Base-by-base conservation (phyloP, 2,888 invertebrate genomes). In the Troilus luridus region DNA sequence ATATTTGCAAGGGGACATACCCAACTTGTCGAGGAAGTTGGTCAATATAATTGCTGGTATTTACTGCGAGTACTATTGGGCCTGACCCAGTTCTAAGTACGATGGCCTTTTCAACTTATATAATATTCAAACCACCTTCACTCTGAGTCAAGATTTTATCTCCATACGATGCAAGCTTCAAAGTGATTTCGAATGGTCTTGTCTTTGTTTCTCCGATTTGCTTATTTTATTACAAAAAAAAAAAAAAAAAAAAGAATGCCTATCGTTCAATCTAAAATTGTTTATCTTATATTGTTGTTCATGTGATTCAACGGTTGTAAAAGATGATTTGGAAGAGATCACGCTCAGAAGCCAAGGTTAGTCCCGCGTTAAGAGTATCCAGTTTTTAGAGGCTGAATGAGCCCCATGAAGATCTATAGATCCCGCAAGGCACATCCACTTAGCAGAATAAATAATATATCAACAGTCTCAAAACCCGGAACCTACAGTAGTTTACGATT, bases 21-120 rank as follows among this genome's bases (percentile, higher is more conserved):
- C 7, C 1, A 5, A 17, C 11, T 3, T 19, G 19, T 24, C 11
- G 19, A 77, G 72, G 72, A 77, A 77, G 72, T 77, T 77, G 41
- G 72, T 10, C 27, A 77, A 77, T 77, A 27, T 41, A 77, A 77
- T 77, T 77, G 72, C 72, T 77, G 72, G 41, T 41, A 77, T 77
- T 77, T 77, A 77, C 41, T 77, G n/a, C 56, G 56, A 58, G 85
- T 56, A 85, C 56, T 58, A 85, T 85, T 85, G 56, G 85, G 56
- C n/a, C n/a, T 85, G 85, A 85, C 85, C 85, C n/a, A 85, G 85
- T 85, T 85, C 56, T 58, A 56, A 54, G 56, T 85, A 85, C 85
- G 54, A 12, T 56, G 85, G 56, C 85, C 85, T 85, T 85, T 85
- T 58, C 56, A 54, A 56, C 56, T 85, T 85, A 85, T 58, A 85